Evolutionary conservation across 2,888 invertebrate genomes (phyloP), one percentile per base, ranked within the genome.

Genomic region (Apocheima hispidaria): DNA sequence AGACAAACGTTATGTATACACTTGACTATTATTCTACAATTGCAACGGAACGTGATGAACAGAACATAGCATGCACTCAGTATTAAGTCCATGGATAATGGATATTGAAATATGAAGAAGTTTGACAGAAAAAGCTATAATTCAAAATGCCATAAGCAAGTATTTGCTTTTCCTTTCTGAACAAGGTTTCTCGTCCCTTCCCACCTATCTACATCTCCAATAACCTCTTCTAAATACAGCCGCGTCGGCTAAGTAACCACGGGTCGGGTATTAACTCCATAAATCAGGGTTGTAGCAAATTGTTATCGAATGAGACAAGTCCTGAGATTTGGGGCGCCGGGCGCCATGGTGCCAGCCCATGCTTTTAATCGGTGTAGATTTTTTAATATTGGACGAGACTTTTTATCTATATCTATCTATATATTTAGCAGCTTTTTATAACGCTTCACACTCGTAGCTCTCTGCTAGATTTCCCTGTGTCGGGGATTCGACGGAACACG

Each of bases 241-340:
- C 63, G 50, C 71, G 71, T 71, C 66, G 66, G 74, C 73, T 77
- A 77, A 78, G 75, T 75, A 78, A 81, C 78, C 74, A 66, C 71
- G 69, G 77, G 57, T 62, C 66, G 72, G 75, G 78, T 81, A 84
- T 83, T 81, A 78, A 70, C 63, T 66, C 69, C 77, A 87, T 88
- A 87, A 88, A 88, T 88, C 88, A 87, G 65, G 71, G 58, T 69
- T 75, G 77, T 74, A 81, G 83, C 86, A 87, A 88, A 89, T 88
- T 87, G 88, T 85, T 86, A 87, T 87, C 85, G 67, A 65, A 69
- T 54, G 62, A 65, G 69, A 67, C 69, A 69, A 60, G 55, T 62
- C 55, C 44, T 38, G 51, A 57, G 50, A 57, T 48, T 48, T 57
- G 65, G 55, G 61, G 66, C 36, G 66, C 48, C 36, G 55, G 61